Conservation (phyloP, 2,113 vertebrate genomes). For the Elgaria multicarinata region DNA sequence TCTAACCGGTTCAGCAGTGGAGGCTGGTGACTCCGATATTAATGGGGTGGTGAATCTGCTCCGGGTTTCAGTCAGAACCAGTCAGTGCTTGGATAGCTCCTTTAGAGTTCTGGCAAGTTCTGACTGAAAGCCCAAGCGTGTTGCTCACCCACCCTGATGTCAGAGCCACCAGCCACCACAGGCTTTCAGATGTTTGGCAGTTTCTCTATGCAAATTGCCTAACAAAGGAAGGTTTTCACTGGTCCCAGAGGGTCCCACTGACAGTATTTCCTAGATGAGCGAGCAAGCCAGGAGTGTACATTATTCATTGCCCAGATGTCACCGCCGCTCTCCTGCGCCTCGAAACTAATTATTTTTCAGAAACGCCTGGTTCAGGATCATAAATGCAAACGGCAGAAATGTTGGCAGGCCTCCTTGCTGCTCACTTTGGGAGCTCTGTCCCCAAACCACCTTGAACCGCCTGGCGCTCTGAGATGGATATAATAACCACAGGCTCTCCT, state of each 20-base stretch:
- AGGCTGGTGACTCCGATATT: no score
- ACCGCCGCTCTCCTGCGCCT: neutral
- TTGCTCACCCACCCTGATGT: no score
- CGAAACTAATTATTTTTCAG: neutral
- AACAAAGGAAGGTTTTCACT: constrained; percentile 6
- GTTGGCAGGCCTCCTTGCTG: neutral
- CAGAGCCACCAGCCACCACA: no score
- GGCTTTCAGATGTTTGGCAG: neutral
- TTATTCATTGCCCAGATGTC: constrained; percentile 10
- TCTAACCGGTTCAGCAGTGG: neutral
- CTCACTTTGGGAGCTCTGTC: fast-evolving
- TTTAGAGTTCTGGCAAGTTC: no score
- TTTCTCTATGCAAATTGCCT: neutral
- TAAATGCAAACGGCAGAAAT: neutral
- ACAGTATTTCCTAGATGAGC: fast-evolving
- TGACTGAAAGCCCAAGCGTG: no score
- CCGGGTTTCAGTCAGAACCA: no score
- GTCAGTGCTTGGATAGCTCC: no score
- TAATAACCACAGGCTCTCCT: fast-evolving
- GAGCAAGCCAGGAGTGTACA: neutral
- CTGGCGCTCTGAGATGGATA: neutral
- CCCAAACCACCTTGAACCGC: fast-evolving
- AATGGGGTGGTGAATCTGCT: no score
- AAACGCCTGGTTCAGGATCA: neutral
- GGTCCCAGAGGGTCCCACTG: neutral